Percentiles rank a stretch among this genome's conserved stretches.
phyloP scores from a whole-genome alignment of 1,140 invertebrate genomes.

The Odontomachus brunneus region DNA sequence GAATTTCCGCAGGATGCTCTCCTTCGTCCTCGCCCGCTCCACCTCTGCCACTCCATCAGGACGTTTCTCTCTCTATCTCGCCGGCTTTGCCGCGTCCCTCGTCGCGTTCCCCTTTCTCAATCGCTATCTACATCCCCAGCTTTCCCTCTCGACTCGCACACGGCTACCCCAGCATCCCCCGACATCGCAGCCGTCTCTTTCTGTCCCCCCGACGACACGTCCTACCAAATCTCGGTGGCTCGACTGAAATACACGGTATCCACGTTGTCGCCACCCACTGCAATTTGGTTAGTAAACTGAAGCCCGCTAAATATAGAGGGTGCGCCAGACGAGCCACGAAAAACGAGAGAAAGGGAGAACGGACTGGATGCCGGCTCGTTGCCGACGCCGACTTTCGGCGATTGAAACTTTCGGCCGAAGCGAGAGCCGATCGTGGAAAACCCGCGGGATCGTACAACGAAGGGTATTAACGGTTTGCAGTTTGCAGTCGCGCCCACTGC shows the following conservation, averaged over 20 bases:
- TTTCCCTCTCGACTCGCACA: slow-evolving; percentile 41
- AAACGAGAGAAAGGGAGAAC: not conserved
- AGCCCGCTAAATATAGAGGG: slow-evolving; percentile 30
- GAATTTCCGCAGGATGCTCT: slow-evolving; percentile 76
- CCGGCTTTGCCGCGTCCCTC: slow-evolving; percentile 7
- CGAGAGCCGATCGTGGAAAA: not conserved
- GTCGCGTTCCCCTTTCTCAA: slow-evolving; percentile 33
- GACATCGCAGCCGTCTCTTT: slow-evolving; percentile 15
- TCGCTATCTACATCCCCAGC: slow-evolving; percentile 56
- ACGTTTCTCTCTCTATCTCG: slow-evolving; percentile 40
- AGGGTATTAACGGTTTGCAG: not conserved
- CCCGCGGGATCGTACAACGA: not conserved
- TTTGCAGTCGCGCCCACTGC: not conserved
- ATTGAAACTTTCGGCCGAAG: not conserved
- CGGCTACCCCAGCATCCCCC: not conserved
- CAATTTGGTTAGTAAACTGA: slow-evolving; percentile 67
- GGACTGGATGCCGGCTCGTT: not conserved
- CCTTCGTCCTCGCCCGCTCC: slow-evolving; percentile 22
- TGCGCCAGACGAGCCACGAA: not conserved
- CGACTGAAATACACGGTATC: slow-evolving; percentile 55
- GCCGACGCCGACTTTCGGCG: not conserved
- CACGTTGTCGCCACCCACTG: slow-evolving; percentile 61
- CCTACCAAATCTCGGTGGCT: slow-evolving; percentile 66
- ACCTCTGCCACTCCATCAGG: slow-evolving; percentile 40
- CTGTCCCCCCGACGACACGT: slow-evolving; percentile 34